phyloP scores from a whole-genome alignment of 2,113 vertebrate species.

The Otus sunia region DNA sequence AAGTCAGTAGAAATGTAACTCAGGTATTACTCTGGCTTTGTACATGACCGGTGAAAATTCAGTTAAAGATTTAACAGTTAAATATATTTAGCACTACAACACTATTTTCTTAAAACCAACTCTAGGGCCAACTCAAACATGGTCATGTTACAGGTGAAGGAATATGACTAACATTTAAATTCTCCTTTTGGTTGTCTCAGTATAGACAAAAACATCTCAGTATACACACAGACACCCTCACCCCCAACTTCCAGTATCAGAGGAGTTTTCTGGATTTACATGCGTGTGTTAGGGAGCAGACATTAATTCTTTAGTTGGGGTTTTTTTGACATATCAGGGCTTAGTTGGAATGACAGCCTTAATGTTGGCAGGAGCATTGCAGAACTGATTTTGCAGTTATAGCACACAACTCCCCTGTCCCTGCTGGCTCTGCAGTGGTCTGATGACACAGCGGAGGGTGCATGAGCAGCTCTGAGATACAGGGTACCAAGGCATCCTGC shows the following conservation, averaged over 20 bases:
- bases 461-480: neutral
- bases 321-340: neutral
- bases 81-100: slow-evolving; percentile 4
- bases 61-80: neutral
- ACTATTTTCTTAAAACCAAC: neutral
- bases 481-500: neutral
- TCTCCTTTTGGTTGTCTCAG: neutral
- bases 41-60: slow-evolving; percentile 14
- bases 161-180: neutral
- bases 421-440: neutral
- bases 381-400: neutral
- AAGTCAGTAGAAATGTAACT: slow-evolving; percentile 48
- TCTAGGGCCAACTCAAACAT: neutral
- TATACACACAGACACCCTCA: neutral
- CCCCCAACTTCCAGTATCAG: neutral
- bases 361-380: rapidly evolving
- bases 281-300: neutral
- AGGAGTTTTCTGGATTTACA: neutral
- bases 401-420: rapidly evolving
- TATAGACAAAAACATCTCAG: neutral
- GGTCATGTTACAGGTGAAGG: neutral
- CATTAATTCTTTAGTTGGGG: neutral
- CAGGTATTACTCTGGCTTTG: slow-evolving; percentile 6
- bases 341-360: neutral
- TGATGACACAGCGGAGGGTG: neutral